Evolutionary conservation across 2,113 vertebrate species (phyloP), one percentile per base, ranked within the genome.

Genomic region (Heterotis niloticus): DNA sequence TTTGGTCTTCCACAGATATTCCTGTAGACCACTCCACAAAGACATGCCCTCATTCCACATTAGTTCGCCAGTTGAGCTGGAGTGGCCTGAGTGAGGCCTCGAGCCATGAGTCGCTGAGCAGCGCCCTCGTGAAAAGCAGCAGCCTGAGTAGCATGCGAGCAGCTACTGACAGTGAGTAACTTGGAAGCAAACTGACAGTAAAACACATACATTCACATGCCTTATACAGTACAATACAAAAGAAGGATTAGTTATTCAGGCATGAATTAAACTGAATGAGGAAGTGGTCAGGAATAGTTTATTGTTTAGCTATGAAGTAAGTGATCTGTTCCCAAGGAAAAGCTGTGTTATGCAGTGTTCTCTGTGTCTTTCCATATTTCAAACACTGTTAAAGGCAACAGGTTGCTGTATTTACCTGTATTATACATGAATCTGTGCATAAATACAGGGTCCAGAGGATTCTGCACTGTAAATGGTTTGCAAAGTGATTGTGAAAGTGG

Each of bases 41-140:
- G 91, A 82, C 67, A 78, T 88, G 78, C 80, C 89, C 88, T n/a
- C 82, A 88, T 13, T 89, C 88, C 1, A 10, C 66, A 62, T 92
- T 96, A 78, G 91, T 94, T 84, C 94, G 96, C 12, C 96, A 96
- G 88, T 92, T 93, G 28, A 96, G 95, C 0, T 97, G 96, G 96
- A 95, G 94, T 0, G 96, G 94, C 10, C 84, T 90, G 85, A 95
- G 93, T 71, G 89, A 95, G 10, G 90, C 88, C 80, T 95, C 93
- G 74, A 86, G 89, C 0, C 87, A 93, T 7, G 93, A 92, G 0
- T 89, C 89, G 0, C 84, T 93, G 73, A 85, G 72, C 0, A 90
- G 92, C 10, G 84, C 88, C 0, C 84, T 96, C 79, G 86, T 94
- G 79, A 98, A 98, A 90, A 98, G 96, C 66, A 93, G 86, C 89